Base-by-base conservation (phyloP, 1,140 invertebrate species). In the Physella acuta region DNA sequence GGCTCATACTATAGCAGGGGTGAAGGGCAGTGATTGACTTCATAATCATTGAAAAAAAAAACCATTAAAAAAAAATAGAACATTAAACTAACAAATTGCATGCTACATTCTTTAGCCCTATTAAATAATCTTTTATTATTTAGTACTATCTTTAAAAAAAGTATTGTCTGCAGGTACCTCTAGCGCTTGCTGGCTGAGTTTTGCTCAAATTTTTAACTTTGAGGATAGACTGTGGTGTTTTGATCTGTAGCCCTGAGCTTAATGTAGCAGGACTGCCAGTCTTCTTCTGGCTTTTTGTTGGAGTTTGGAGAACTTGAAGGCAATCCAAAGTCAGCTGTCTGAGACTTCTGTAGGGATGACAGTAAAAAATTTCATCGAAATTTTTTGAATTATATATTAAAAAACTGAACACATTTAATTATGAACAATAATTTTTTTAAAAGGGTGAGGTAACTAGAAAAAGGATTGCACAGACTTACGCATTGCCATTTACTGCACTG, bases 171-270 rank as follows among this genome's bases (percentile, higher is more conserved):
- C n/a, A n/a, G n/a, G n/a, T n/a, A n/a, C n/a, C n/a, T n/a, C n/a
- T n/a, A n/a, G n/a, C n/a, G n/a, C n/a, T n/a, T n/a, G n/a, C n/a
- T n/a, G 56, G 52, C 14, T 49, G 52, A n/a, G 53, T 26, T 36
- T 67, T 67, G 64, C 64, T 67, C 30, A 67, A 34, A 24, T 39
- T 14, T 20, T 36, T 26, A 24, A 67, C 53, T 56, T 67, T 67
- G 2, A 67, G 64, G 20, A 67, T 67, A 5, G 64, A 67, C 52
- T 67, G 64, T 3, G 64, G 64, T 4, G 64, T 67, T 28, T 67
- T 67, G 4, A 56, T 39, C 24, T 28, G 34, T 1, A 44, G 16
- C 33, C 2, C 36, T 26, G 33, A 14, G 24, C 33, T 8, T 24
- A 1, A n/a, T 1, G 30, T 1, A 24, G 31, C 24, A 17, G 52